A percentile compares a stretch with the other conserved stretches of the same genome.
Conservation (phyloP, 1,140 invertebrate genomes). For the Ridgeia piscesae region DNA sequence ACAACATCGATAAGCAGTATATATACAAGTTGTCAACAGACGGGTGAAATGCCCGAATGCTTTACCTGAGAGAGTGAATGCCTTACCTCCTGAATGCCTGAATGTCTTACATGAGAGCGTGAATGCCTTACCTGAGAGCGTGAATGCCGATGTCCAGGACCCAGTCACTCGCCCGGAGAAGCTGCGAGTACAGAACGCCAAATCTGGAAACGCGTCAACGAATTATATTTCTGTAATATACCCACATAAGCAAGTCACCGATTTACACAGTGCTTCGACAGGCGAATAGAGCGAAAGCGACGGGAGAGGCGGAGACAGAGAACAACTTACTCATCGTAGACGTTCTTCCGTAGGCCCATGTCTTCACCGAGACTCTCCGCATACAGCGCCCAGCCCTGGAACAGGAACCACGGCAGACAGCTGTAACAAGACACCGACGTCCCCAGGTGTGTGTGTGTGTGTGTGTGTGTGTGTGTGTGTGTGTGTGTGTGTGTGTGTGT, state of each 20-base stretch:
- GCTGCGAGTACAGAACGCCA: background rate
- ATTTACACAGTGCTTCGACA: background rate
- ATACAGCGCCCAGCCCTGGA: constrained; percentile 23
- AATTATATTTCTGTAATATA: background rate
- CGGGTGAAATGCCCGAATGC: no score
- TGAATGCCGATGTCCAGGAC: background rate
- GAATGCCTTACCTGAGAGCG: background rate
- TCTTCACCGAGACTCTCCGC: constrained; percentile 16
- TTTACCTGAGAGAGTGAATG: background rate
- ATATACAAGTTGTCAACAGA: no score
- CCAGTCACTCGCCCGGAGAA: background rate
- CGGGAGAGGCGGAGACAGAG: background rate
- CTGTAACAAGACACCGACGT: background rate
- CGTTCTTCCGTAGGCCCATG: constrained; percentile 6
- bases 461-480: background rate
- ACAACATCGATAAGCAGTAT: no score
- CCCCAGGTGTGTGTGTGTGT: background rate
- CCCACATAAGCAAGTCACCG: background rate
- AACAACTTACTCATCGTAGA: constrained; percentile 14
- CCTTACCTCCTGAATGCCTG: background rate
- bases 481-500: no score
- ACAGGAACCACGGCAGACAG: background rate
- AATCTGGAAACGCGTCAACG: background rate
- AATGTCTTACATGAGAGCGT: background rate
- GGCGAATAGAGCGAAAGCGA: background rate